Percentiles rank a stretch among this genome's conserved stretches.
Conservation (phyloP, 2,113 vertebrate species). For the Clarias gariepinus region DNA sequence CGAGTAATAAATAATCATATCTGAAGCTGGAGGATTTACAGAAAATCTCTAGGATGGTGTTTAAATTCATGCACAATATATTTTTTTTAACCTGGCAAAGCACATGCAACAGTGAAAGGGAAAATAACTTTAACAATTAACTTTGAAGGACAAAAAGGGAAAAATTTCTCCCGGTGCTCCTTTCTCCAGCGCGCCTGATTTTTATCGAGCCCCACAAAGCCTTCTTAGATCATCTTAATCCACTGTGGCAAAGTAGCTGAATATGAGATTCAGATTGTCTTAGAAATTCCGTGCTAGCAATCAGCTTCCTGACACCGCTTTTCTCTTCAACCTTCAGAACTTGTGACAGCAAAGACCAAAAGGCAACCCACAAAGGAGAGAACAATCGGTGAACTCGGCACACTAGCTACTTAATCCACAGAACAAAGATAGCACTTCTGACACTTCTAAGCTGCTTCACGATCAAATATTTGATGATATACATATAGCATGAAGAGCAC, state of each 20-base stretch:
- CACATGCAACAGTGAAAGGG: slow-evolving; percentile 38
- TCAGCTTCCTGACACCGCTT: slow-evolving; percentile 89
- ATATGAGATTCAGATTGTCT: slow-evolving; percentile 94
- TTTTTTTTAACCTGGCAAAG: slow-evolving; percentile 17
- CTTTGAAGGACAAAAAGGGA: slow-evolving; percentile 91
- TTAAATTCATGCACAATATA: slow-evolving; percentile 28
- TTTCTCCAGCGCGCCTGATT: slow-evolving; percentile 79
- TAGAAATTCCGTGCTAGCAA: slow-evolving; percentile 88
- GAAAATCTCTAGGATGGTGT: not conserved
- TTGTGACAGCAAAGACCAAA: slow-evolving; percentile 92
- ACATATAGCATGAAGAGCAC: slow-evolving; percentile 21
- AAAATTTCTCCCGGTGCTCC: slow-evolving; percentile 82
- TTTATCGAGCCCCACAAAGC: slow-evolving; percentile 90
- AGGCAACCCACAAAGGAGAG: slow-evolving; percentile 88
- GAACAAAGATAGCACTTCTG: slow-evolving; percentile 83
- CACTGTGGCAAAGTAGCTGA: slow-evolving; percentile 95
- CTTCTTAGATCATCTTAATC: slow-evolving; percentile 93
- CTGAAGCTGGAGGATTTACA: not conserved
- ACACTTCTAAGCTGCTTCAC: slow-evolving; percentile 76
- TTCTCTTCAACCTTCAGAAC: slow-evolving; percentile 92
- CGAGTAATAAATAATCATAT: slow-evolving; percentile 24
- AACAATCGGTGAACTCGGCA: slow-evolving; percentile 82
- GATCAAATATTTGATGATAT: slow-evolving; percentile 74
- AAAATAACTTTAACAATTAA: slow-evolving; percentile 86
- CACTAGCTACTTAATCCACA: slow-evolving; percentile 78